phyloP scores from a whole-genome alignment of 2,888 invertebrate genomes.

The Heliconius ethilla region DNA sequence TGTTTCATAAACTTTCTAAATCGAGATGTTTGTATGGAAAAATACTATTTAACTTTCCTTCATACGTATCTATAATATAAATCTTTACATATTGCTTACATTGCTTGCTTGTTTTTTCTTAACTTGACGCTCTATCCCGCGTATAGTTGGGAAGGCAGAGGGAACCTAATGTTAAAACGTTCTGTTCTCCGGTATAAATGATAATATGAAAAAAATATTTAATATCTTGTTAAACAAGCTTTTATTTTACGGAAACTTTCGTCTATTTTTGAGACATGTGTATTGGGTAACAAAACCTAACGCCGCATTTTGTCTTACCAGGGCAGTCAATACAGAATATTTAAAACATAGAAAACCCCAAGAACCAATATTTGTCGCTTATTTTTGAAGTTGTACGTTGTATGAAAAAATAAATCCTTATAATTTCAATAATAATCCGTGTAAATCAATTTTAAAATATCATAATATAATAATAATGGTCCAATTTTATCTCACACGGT shows the following conservation, averaged over 20 bases:
- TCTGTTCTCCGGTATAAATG: too few relatives aligned
- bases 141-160: too few relatives aligned
- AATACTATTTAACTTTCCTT: neutral
- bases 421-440: neutral
- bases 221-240: too few relatives aligned
- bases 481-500: neutral
- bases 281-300: neutral
- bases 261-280: neutral
- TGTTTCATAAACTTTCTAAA: slow-evolving; percentile 2
- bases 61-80: neutral
- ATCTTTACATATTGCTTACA: neutral
- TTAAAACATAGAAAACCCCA: neutral
- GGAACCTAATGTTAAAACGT: too few relatives aligned
- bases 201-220: too few relatives aligned
- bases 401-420: neutral
- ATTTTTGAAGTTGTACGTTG: too few relatives aligned
- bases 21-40: slow-evolving; percentile 12
- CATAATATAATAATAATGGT: neutral
- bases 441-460: neutral
- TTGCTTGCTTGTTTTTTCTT: too few relatives aligned
- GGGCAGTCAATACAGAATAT: neutral
- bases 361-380: too few relatives aligned
- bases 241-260: too few relatives aligned
- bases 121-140: too few relatives aligned
- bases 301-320: too few relatives aligned